A percentile compares a stretch with the other conserved stretches of the same genome.
phyloP scores from a whole-genome alignment of 2,888 invertebrate genomes.

The Rhagonycha fulva region DNA sequence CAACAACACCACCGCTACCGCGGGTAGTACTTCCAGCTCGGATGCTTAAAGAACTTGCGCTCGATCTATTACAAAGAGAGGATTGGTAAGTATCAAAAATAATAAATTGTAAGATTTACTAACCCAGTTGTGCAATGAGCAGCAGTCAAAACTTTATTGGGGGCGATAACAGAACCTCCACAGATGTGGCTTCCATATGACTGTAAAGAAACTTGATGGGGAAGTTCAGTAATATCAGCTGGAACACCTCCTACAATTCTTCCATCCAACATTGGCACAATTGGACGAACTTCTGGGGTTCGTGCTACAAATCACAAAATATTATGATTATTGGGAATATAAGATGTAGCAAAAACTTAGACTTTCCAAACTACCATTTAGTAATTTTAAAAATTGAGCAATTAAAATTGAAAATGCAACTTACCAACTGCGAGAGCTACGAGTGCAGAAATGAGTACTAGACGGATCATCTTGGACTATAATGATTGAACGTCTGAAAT shows the following conservation, averaged over 20 bases:
- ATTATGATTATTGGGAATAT: background rate
- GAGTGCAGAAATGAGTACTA: background rate
- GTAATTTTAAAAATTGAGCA: background rate
- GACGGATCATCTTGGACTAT: background rate
- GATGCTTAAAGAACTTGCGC: background rate
- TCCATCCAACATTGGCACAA: conserved; percentile 25
- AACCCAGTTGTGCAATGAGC: conserved; percentile 41
- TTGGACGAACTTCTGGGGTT: background rate
- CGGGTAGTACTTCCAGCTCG: conserved; percentile 3
- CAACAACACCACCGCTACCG: background rate
- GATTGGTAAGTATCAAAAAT: background rate
- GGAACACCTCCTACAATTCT: conserved; percentile 41
- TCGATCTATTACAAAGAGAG: background rate
- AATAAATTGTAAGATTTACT: background rate
- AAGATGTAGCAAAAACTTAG: background rate
- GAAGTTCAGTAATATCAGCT: conserved; percentile 37
- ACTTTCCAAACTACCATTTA: no score
- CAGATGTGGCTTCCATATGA: conserved; percentile 36
- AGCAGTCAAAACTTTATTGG: conserved; percentile 38
- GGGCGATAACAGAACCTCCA: conserved; percentile 40
- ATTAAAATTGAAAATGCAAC: background rate
- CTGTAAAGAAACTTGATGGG: conserved; percentile 40
- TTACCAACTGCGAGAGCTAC: background rate
- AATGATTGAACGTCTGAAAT: background rate
- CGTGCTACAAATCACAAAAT: background rate